Conservation (phyloP, 2,888 invertebrate genomes). For the Tiphia femorata region DNA sequence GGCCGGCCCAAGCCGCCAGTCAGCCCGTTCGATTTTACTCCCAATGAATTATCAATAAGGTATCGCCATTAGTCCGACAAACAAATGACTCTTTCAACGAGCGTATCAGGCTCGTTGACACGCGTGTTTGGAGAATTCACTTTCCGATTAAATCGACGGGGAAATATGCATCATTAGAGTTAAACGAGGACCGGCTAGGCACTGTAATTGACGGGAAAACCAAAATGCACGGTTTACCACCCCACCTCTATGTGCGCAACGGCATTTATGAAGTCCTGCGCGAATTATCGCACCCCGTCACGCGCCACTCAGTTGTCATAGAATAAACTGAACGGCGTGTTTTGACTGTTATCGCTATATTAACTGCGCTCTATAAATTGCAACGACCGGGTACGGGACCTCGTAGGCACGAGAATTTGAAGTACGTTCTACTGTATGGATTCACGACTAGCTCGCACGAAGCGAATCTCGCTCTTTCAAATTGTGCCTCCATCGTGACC, state of each 20-base stretch:
- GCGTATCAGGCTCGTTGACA: background rate
- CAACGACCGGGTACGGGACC: background rate
- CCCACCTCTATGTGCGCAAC: conserved; percentile 7
- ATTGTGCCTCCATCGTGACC: no score
- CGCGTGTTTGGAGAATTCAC: background rate
- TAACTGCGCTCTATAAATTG: conserved; percentile 11
- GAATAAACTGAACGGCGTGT: conserved; percentile 24
- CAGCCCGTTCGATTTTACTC: no score
- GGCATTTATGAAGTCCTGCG: conserved; percentile 45
- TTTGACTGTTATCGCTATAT: conserved; percentile 33
- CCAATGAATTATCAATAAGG: background rate
- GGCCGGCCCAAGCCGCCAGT: no score
- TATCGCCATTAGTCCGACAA: background rate
- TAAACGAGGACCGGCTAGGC: conserved; percentile 35
- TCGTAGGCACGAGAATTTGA: background rate
- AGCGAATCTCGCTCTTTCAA: no score
- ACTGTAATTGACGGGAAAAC: conserved; percentile 40
- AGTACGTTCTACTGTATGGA: background rate
- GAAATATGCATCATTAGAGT: conserved; percentile 42
- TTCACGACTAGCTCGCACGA: background rate
- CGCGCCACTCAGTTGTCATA: conserved; percentile 33
- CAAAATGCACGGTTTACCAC: conserved; percentile 35
- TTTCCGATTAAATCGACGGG: conserved; percentile 40
- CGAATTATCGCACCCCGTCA: conserved; percentile 42
- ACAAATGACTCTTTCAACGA: background rate